Percentiles rank a stretch among this genome's conserved stretches.
These are phyloP conservation scores for Tarsius wallacei DNA, from an alignment of 2,797 vertebrate species.

Conservation along the genomic window DNA sequence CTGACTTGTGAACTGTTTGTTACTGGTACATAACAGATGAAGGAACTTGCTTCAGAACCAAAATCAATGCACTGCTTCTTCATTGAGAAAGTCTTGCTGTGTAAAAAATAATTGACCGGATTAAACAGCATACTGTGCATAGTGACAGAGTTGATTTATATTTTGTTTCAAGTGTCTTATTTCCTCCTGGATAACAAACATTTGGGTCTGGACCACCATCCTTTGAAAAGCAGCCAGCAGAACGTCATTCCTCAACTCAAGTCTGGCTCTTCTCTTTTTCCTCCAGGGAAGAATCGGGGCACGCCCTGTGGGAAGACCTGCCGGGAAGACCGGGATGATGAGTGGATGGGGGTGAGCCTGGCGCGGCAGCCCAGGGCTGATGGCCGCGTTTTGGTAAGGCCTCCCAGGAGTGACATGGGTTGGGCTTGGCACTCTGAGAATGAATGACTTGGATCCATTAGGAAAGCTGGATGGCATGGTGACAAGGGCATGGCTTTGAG, in stretches of 20 bases:
- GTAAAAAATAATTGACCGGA: not conserved
- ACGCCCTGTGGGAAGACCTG: slow-evolving; percentile 97
- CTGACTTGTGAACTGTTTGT: not conserved
- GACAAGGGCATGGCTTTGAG: not conserved
- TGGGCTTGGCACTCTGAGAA: not conserved
- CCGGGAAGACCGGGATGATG: slow-evolving; percentile 96
- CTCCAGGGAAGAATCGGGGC: slow-evolving; percentile 94
- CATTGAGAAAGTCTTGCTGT: not conserved
- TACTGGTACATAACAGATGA: not conserved
- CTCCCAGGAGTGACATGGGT: not conserved
- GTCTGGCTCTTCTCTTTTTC: slow-evolving; percentile 35
- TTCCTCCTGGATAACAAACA: not conserved
- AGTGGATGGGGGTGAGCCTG: slow-evolving; percentile 99
- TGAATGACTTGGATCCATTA: not conserved
- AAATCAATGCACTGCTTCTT: not conserved
- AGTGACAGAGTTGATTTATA: not conserved
- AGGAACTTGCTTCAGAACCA: not conserved
- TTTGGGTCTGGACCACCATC: not conserved
- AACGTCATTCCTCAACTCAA: not conserved
- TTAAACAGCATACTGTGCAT: accelerated
- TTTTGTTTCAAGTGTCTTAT: not conserved
- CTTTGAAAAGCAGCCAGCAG: not conserved
- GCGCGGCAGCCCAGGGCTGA: slow-evolving; percentile 95
- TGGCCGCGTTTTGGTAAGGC: slow-evolving; percentile 96
- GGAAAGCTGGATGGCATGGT: not conserved